Percentiles rank a stretch among this genome's conserved stretches.
phyloP scores from a whole-genome alignment of 2,888 invertebrate species.

The Sesia apiformis region DNA sequence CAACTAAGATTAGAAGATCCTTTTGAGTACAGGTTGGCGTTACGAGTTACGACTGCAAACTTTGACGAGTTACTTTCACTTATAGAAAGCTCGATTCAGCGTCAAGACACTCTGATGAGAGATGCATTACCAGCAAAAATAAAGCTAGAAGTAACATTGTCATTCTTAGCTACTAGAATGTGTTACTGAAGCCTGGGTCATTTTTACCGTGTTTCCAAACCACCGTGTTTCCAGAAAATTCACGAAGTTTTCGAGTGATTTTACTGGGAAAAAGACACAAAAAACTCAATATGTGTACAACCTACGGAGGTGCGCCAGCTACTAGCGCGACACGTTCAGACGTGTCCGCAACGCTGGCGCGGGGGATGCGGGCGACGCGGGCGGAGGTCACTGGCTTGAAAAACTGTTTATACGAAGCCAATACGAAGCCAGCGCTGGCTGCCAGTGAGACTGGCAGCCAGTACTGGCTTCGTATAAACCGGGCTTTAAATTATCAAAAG shows the following conservation, averaged over 20 bases:
- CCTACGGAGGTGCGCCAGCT: too few relatives aligned
- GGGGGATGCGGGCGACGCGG: constrained; percentile 11
- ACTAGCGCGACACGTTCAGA: constrained; percentile 6
- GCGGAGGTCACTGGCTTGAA: constrained; percentile 14
- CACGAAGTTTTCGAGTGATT: too few relatives aligned
- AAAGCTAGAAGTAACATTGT: constrained; percentile 23
- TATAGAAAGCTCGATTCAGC: constrained; percentile 17
- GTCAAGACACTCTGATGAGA: constrained; percentile 18
- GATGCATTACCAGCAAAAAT: constrained; percentile 21
- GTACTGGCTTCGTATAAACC: background rate
- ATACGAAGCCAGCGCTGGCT: constrained; percentile 10
- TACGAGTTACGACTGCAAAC: too few relatives aligned
- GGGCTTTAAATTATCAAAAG: too few relatives aligned
- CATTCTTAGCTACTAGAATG: constrained; percentile 21
- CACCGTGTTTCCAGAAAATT: too few relatives aligned
- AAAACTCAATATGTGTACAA: too few relatives aligned
- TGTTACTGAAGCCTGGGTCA: constrained; percentile 16
- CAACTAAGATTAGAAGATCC: too few relatives aligned
- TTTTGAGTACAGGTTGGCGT: too few relatives aligned
- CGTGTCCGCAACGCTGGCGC: constrained; percentile 14
- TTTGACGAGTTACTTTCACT: constrained; percentile 14
- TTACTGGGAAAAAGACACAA: too few relatives aligned
- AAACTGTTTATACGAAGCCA: constrained; percentile 10
- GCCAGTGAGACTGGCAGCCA: constrained; percentile 6
- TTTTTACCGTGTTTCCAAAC: constrained; percentile 19